Percentiles rank a stretch among this genome's conserved stretches.
Evolutionary conservation across 1,140 invertebrate genomes (phyloP).

Genomic region (Aporrectodea caliginosa): DNA sequence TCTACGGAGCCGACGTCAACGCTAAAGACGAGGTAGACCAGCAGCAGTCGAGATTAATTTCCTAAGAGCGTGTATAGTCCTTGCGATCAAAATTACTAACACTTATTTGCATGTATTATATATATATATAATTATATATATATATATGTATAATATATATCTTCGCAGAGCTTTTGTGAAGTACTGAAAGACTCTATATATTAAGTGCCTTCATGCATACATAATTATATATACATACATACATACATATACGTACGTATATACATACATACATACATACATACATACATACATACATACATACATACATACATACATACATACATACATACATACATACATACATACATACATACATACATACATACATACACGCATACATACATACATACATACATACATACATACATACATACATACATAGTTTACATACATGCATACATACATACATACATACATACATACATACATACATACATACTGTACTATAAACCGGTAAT

Average conservation of each 20-base stretch:
- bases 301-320: constrained; percentile 3
- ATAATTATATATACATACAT: neutral
- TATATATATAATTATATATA: too few species aligned
- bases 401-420: neutral
- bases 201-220: neutral
- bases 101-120: too few species aligned
- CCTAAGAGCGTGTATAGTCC: neutral
- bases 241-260: too few species aligned
- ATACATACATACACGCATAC: neutral
- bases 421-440: neutral
- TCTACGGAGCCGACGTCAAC: constrained; percentile 22
- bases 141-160: too few species aligned
- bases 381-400: neutral
- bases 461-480: too few species aligned
- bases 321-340: constrained; percentile 3
- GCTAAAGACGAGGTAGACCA: constrained; percentile 29
- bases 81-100: too few species aligned
- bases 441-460: neutral
- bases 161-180: too few species aligned
- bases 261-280: constrained; percentile 3
- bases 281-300: constrained; percentile 3
- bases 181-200: too few species aligned
- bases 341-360: constrained; percentile 3
- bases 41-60: too few species aligned
- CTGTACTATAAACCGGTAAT: too few species aligned